phyloP scores from a whole-genome alignment of 2,797 vertebrate genomes.

The Thaleichthys pacificus region DNA sequence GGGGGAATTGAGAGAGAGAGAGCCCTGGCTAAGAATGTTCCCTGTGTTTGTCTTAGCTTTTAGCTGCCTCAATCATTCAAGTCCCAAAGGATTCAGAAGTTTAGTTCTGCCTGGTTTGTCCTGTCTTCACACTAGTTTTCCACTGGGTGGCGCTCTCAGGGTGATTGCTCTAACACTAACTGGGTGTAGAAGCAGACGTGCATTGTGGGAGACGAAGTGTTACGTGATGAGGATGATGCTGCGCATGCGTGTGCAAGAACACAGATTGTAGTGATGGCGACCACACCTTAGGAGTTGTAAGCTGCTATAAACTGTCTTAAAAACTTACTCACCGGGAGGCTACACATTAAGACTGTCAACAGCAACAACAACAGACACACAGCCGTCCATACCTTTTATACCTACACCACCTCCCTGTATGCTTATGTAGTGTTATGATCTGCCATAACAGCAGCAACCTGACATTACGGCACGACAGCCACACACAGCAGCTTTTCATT shows the following conservation, averaged over 20 bases:
- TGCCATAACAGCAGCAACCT: neutral
- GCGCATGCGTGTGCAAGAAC: constrained; percentile 48
- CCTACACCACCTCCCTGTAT: neutral
- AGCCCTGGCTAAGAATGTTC: neutral
- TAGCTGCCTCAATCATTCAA: neutral
- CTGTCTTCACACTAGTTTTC: neutral
- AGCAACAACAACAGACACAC: neutral
- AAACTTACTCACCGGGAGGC: neutral
- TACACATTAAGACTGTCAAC: neutral
- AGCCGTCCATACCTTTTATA: neutral
- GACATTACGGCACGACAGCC: constrained; percentile 4
- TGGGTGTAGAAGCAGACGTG: constrained; percentile 30
- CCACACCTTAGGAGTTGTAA: neutral
- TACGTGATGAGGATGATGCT: constrained; percentile 47
- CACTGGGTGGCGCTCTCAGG: neutral
- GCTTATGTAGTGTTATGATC: neutral
- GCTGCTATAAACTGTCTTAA: neutral
- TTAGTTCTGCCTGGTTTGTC: neutral
- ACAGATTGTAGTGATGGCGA: neutral
- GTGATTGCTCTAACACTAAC: neutral
- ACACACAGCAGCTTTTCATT: neutral
- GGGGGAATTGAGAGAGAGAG: neutral
- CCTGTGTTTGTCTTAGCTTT: neutral
- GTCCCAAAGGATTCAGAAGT: neutral
- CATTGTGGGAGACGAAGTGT: constrained; percentile 42